phyloP scores from a whole-genome alignment of 2,113 vertebrate genomes.

The Xyrauchen texanus region DNA sequence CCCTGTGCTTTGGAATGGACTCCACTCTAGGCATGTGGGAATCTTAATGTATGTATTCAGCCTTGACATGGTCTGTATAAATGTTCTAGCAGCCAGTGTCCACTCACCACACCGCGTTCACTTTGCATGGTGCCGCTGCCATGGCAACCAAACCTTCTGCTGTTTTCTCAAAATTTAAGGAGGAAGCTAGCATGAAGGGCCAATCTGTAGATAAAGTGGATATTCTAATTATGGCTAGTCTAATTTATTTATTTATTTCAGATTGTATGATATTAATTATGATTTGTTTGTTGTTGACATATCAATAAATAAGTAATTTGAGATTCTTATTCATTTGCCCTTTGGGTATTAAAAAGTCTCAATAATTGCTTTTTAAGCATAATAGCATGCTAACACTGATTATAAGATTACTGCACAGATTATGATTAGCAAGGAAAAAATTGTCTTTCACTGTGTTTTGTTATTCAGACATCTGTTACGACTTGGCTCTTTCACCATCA shows the following conservation, averaged over 20 bases:
- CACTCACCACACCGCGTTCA: constrained; percentile 2
- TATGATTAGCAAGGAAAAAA: constrained; percentile 29
- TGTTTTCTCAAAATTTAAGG: constrained; percentile 9
- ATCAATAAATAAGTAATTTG: constrained; percentile 28
- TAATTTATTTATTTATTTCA: neutral
- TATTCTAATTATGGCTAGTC: constrained; percentile 8
- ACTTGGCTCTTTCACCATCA: constrained; percentile 13
- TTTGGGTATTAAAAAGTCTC: constrained; percentile 15
- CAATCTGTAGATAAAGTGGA: neutral
- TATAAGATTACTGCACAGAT: constrained; percentile 33
- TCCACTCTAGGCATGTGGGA: neutral
- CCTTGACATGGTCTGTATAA: neutral
- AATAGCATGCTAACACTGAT: constrained; percentile 21
- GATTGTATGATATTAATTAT: neutral
- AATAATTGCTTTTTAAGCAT: constrained; percentile 36
- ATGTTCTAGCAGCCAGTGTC: constrained; percentile 16
- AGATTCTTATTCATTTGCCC: constrained; percentile 30
- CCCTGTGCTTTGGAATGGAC: neutral
- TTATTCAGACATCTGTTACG: constrained; percentile 35
- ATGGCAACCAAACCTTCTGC: constrained; percentile 26
- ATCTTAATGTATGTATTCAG: neutral
- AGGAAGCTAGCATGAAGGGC: neutral
- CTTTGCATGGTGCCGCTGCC: constrained; percentile 14
- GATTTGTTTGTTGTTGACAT: constrained; percentile 33
- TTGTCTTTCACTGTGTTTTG: constrained; percentile 20